Percentiles rank a stretch among this genome's conserved stretches.
Conservation (phyloP, 2,797 vertebrate genomes). For the Mareca penelope region DNA sequence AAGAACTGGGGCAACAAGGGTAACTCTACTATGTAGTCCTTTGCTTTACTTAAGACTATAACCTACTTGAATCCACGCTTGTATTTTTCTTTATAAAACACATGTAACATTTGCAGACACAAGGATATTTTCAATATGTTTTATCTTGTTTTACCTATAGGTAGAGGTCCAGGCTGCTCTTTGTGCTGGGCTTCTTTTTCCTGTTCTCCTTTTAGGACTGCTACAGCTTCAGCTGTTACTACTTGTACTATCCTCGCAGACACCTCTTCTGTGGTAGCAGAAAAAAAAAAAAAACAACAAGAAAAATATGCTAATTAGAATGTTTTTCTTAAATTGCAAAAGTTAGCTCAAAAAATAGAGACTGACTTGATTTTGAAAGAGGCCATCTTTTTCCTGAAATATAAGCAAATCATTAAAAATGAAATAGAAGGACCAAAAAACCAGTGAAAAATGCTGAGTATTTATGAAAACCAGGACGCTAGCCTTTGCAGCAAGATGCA, state of each 20-base stretch:
- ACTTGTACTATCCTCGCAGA: conserved; percentile 98
- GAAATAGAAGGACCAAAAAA: not conserved
- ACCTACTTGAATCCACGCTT: not conserved
- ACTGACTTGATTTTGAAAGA: not conserved
- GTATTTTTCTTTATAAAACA: rapidly evolving
- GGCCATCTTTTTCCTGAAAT: not conserved
- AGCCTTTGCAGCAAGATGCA: not conserved
- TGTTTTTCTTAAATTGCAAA: not conserved
- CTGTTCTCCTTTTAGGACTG: conserved; percentile 95
- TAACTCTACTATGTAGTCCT: not conserved
- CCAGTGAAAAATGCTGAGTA: not conserved
- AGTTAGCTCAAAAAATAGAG: not conserved
- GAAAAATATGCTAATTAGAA: conserved; percentile 38
- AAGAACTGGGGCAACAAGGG: not conserved
- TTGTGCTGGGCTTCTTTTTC: conserved; percentile 86
- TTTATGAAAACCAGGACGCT: not conserved
- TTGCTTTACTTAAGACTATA: not conserved
- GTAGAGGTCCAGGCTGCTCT: conserved; percentile 79
- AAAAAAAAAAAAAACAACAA: conserved; percentile 64
- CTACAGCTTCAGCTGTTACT: conserved; percentile 97
- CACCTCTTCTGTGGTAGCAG: conserved; percentile 89
- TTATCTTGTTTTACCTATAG: conserved; percentile 80
- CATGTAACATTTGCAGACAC: not conserved
- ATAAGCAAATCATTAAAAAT: not conserved
- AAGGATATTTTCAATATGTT: not conserved